Percentiles rank a stretch among this genome's conserved stretches.
Evolutionary conservation across 2,888 invertebrate species (phyloP).

Genomic region (Trichogramma evanescens): DNA sequence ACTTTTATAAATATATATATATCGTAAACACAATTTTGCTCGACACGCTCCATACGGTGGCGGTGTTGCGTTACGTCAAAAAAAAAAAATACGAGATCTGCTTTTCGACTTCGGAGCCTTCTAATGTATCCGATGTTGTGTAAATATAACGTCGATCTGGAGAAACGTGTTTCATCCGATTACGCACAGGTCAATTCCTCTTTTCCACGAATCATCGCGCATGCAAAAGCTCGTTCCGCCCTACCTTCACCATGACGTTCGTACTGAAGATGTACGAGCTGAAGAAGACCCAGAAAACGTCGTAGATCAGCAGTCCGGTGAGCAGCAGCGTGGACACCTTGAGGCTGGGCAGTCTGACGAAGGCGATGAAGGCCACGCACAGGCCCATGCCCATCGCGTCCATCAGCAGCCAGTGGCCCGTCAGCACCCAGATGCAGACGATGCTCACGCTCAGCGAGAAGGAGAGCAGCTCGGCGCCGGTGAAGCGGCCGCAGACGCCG

Average conservation of each 20-base stretch:
- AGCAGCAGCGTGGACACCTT: conserved; percentile 91
- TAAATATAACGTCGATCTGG: too few species aligned
- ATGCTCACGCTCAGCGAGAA: conserved; percentile 87
- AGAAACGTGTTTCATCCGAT: too few species aligned
- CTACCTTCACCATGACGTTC: conserved; percentile 96
- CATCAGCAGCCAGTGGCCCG: conserved; percentile 97
- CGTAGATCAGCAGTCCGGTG: conserved; percentile 88
- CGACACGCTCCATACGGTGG: too few species aligned
- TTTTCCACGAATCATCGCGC: too few species aligned
- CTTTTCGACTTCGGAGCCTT: too few species aligned
- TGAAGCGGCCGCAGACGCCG: conserved; percentile 88
- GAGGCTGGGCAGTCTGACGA: conserved; percentile 89
- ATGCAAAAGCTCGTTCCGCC: conserved; percentile 19
- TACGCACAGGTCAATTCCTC: too few species aligned
- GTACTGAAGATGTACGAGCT: conserved; percentile 97
- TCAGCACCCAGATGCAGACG: conserved; percentile 95
- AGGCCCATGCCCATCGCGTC: conserved; percentile 98
- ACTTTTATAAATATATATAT: too few species aligned
- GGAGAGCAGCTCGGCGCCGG: conserved; percentile 87
- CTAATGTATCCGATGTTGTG: too few species aligned
- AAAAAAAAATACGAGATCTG: too few species aligned
- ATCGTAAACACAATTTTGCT: too few species aligned
- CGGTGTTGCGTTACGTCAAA: too few species aligned
- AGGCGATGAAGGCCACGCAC: conserved; percentile 95
- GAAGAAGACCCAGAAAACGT: conserved; percentile 99